Evolutionary conservation across 2,113 vertebrate species (phyloP), one percentile per base, ranked within the genome.

Genomic region (Thalassarche chlororhynchos): DNA sequence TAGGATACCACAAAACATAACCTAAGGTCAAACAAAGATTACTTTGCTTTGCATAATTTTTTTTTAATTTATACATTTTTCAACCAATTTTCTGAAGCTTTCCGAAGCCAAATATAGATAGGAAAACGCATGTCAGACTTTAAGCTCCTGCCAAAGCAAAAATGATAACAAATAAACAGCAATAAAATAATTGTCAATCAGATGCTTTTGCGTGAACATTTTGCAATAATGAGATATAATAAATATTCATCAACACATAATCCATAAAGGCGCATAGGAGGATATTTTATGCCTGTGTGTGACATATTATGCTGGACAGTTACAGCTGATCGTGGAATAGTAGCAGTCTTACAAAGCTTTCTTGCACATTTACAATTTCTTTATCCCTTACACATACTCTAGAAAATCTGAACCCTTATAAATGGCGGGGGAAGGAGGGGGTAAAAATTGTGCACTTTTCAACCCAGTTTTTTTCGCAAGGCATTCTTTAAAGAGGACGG

Each of bases 171-270:
- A 96, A 96, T 92, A 85, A 93, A 77, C 65, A 89, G 78, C 84
- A 95, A 95, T 90, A 96, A 97, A 97, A 89, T 97, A 98, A 97
- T 94, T 96, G 96, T 90, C 72, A 94, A 95, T 95, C 92, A 85
- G 89, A 80, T 91, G 83, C 62, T 93, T 92, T 79, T 1, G 5
- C 84, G 68, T 20, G 60, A 96, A 83, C 71, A 55, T 92, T 97
- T 94, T 87, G 36, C 93, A 91, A 60, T 97, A 97, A 97, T 90
- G 89, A 97, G 95, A 47, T 74, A 84, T 78, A 94, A 97, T 97
- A 98, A 89, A 79, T 97, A 97, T 97, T 96, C 96, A 97, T 98
- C 91, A 84, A 83, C 79, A 87, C 47, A 60, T 24, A 61, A 90
- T 74, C 82, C 87, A 90, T 90, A 92, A 89, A 83, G 83, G 80